Evolutionary conservation across 2,113 vertebrate species (phyloP), one percentile per base, ranked within the genome.

Genomic region (Megatriorchis doriae): DNA sequence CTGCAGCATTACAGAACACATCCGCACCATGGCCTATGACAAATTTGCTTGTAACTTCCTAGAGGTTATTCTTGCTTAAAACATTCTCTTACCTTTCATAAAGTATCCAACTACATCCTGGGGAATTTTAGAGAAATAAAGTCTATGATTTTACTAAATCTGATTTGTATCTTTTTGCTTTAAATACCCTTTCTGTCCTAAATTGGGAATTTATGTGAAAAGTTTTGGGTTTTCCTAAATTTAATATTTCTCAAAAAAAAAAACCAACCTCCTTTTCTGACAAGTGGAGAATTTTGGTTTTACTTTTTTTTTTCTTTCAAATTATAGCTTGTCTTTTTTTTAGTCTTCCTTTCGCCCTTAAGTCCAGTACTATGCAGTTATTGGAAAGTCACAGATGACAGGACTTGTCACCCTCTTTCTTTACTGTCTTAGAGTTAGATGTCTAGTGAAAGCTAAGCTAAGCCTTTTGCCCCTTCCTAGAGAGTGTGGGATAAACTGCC

Each of bases 381-480:
- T 32, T 77, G 78, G 53, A 53, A 87, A 93, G 93, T 40, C 74
- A 80, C 82, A 93, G 96, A 93, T 90, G 85, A 94, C 38, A 90
- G 75, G 29, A 50, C 71, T 95, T 65, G n/a, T 92, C 71, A 94
- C 45, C 36, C 56, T 80, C 65, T 78, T 86, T 86, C 81, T 79
- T 73, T 2, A 0, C 90, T 93, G 58, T 53, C 88, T 86, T 50
- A 48, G 77, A 80, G 59, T 90, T 77, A 55, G 77, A 53, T 82
- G 68, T 84, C 80, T 90, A 81, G 68, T 84, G 85, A 94, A 96
- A 97, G 78, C 81, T 53, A 91, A 95, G 58, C 74, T 94, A 80
- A 91, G 81, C 88, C 87, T 94, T 95, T 90, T 88, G 86, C 92
- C 74, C 66, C 91, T 96, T 97, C 96, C 90, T 95, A 90, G 96